These are phyloP conservation scores for Myxocyprinus asiaticus DNA, from an alignment of 2,113 vertebrate genomes.

Conservation along the genomic window DNA sequence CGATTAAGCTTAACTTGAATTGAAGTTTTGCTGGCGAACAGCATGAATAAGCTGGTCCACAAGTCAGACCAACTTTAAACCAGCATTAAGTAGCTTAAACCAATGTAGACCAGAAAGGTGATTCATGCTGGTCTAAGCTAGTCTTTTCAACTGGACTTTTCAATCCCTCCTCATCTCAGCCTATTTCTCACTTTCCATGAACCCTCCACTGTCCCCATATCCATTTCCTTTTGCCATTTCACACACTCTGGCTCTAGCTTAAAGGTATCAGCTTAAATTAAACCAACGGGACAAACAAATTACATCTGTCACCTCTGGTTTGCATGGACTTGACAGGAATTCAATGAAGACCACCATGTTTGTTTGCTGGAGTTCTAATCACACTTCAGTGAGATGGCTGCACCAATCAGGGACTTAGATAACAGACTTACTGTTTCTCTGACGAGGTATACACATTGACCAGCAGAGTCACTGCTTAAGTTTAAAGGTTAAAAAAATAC, in stretches of 20 bases:
- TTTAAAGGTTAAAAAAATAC: conserved; percentile 63
- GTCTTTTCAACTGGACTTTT: no score
- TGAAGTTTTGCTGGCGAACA: no score
- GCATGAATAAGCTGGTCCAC: no score
- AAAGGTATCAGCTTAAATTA: conserved; percentile 77
- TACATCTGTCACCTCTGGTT: conserved; percentile 80
- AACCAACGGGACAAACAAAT: conserved; percentile 80
- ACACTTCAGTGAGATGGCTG: conserved; percentile 70
- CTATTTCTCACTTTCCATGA: conserved; percentile 2
- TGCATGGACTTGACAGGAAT: conserved; percentile 76
- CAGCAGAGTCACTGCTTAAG: conserved; percentile 42
- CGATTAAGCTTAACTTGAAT: no score
- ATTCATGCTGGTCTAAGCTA: no score
- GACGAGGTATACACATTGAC: neutral
- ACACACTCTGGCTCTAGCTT: conserved; percentile 50
- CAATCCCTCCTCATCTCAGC: conserved; percentile 40
- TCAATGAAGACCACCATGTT: conserved; percentile 75
- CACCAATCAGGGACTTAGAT: conserved; percentile 37
- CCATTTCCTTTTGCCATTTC: conserved; percentile 59
- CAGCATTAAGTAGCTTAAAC: no score
- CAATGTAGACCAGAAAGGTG: no score
- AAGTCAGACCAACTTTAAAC: no score
- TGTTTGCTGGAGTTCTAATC: conserved; percentile 76
- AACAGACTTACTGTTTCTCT: conserved; percentile 28
- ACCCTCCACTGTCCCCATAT: conserved; percentile 15